These are phyloP conservation scores for Sitophilus oryzae DNA, from an alignment of 1,140 invertebrate species.

Conservation along the genomic window DNA sequence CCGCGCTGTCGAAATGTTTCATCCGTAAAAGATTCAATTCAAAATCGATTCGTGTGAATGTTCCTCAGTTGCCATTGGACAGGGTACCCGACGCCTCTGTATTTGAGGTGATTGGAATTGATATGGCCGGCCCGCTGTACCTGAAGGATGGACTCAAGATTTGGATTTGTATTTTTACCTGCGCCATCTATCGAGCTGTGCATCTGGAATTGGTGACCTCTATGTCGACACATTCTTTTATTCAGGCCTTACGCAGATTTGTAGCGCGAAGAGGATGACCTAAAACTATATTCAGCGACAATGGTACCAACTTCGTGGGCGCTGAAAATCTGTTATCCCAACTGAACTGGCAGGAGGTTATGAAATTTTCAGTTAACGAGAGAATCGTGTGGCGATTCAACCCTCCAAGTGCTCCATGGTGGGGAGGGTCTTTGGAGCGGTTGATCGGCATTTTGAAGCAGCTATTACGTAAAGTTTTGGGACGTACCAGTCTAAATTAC, in stretches of 20 bases:
- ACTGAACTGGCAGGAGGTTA: constrained; percentile 28
- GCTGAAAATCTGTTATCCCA: constrained; percentile 30
- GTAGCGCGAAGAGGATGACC: too few relatives aligned
- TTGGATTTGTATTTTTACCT: constrained; percentile 39
- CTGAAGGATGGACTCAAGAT: constrained; percentile 25
- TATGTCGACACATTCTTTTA: constrained; percentile 35
- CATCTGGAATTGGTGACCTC: constrained; percentile 39
- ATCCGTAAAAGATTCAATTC: constrained; percentile 13
- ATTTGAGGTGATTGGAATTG: constrained; percentile 31
- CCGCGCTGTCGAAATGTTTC: constrained; percentile 15
- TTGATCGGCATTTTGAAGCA: constrained; percentile 42
- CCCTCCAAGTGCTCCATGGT: constrained; percentile 44
- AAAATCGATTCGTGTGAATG: not conserved
- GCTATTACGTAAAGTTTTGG: constrained; percentile 33
- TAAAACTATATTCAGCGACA: too few relatives aligned
- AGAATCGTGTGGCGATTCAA: too few relatives aligned
- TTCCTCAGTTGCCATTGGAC: constrained; percentile 21
- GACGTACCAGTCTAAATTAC: constrained; percentile 29
- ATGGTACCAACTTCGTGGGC: constrained; percentile 41
- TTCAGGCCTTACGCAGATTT: constrained; percentile 38
- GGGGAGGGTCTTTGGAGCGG: constrained; percentile 44
- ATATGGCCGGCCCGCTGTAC: constrained; percentile 35
- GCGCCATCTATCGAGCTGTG: constrained; percentile 36
- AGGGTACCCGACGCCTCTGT: constrained; percentile 28
- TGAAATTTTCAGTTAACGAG: too few relatives aligned